A percentile compares a stretch with the other conserved stretches of the same genome.
These are phyloP conservation scores for Sclerodermus sp. DNA, from an alignment of 2,888 invertebrate species.

Conservation along the genomic window DNA sequence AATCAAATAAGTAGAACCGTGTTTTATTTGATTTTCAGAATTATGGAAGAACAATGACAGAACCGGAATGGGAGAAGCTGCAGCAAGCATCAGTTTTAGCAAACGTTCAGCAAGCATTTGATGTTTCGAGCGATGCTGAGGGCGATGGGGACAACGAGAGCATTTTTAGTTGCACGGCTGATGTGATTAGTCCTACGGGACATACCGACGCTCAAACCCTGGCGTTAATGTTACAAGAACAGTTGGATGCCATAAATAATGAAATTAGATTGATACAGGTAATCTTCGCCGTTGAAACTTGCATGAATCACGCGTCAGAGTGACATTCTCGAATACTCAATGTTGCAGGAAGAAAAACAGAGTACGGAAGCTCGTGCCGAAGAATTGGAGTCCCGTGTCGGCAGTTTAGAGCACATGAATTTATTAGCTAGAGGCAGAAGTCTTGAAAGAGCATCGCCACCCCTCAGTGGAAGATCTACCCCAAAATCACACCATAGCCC, in stretches of 20 bases:
- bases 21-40: not conserved
- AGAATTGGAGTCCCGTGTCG: constrained; percentile 94
- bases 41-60: constrained; percentile 48
- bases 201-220: constrained; percentile 94
- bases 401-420: constrained; percentile 94
- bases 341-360: constrained; percentile 93
- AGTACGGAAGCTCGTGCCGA: constrained; percentile 96
- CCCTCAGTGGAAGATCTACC: constrained; percentile 87
- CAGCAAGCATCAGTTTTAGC: constrained; percentile 89
- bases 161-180: constrained; percentile 70
- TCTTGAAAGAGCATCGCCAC: constrained; percentile 72
- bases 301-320: not conserved
- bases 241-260: constrained; percentile 99
- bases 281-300: too few species aligned
- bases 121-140: constrained; percentile 84
- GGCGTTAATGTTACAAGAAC: constrained; percentile 98
- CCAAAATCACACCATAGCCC: constrained; percentile 79
- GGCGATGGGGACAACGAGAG: constrained; percentile 77
- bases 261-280: constrained; percentile 80
- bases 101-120: constrained; percentile 91
- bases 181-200: constrained; percentile 70
- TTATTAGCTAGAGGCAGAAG: constrained; percentile 74
- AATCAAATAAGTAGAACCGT: too few species aligned
- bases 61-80: constrained; percentile 91
- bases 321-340: constrained; percentile 20